phyloP scores from a whole-genome alignment of 2,888 invertebrate genomes.

The Cremastobaeus sp. region DNA sequence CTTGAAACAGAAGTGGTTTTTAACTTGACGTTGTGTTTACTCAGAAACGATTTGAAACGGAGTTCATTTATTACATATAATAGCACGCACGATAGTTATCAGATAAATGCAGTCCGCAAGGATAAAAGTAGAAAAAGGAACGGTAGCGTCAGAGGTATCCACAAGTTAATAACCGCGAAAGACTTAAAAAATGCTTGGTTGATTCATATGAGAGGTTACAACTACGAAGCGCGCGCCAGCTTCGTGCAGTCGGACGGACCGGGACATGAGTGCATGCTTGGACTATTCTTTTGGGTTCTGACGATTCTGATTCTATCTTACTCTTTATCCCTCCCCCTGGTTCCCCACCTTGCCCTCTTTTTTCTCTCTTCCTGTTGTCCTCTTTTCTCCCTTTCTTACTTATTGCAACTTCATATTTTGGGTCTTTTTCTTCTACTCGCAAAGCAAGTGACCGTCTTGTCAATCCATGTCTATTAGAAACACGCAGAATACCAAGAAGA shows the following conservation, averaged over 20 bases:
- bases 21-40: too few relatives aligned
- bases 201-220: conserved; percentile 71
- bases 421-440: conserved; percentile 14
- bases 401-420: conserved; percentile 9
- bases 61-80: neutral
- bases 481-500: conserved; percentile 56
- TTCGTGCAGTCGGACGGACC: conserved; percentile 63
- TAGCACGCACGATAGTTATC: neutral
- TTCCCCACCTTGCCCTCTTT: neutral
- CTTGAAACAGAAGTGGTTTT: too few relatives aligned
- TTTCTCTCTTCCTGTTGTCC: conserved; percentile 23
- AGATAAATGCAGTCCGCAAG: conserved; percentile 20
- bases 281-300: conserved; percentile 47
- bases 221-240: conserved; percentile 61
- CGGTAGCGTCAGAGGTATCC: conserved; percentile 25
- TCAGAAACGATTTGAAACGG: too few relatives aligned
- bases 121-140: conserved; percentile 28
- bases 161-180: conserved; percentile 59
- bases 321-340: neutral
- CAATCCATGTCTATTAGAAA: conserved; percentile 52
- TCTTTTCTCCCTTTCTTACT: conserved; percentile 29
- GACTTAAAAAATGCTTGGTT: conserved; percentile 68
- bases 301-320: too few relatives aligned
- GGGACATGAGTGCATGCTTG: conserved; percentile 65
- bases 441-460: conserved; percentile 53